Evolutionary conservation across 2,888 invertebrate species (phyloP).

Genomic region (Tridacna gigas): DNA sequence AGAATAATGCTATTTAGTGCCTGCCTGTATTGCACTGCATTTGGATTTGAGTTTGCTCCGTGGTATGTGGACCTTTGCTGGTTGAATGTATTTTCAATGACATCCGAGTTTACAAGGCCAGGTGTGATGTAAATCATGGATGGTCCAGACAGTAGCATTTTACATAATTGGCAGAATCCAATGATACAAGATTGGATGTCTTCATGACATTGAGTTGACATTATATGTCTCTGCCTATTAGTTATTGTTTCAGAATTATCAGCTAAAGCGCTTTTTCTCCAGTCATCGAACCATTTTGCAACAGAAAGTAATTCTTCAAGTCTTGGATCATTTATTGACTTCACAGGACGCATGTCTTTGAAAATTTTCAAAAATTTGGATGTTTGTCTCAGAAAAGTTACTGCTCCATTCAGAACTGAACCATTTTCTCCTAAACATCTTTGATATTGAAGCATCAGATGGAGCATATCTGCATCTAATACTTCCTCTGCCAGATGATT

Average conservation of each 20-base stretch:
- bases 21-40: constrained; percentile 27
- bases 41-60: constrained; percentile 33
- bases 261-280: too few relatives aligned
- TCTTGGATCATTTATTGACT: constrained; percentile 11
- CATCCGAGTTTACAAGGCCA: constrained; percentile 34
- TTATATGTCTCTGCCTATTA: background rate
- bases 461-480: constrained; percentile 41
- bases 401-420: constrained; percentile 29
- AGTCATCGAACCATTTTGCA: constrained; percentile 34
- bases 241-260: too few relatives aligned
- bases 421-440: constrained; percentile 36
- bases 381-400: constrained; percentile 42
- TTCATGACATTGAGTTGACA: constrained; percentile 25
- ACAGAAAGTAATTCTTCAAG: constrained; percentile 17
- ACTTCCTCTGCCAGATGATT: constrained; percentile 52
- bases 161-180: constrained; percentile 10
- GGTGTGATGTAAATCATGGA: constrained; percentile 30
- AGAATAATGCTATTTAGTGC: constrained; percentile 32
- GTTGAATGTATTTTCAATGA: constrained; percentile 27
- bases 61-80: constrained; percentile 25
- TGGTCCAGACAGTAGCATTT: background rate
- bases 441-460: constrained; percentile 38
- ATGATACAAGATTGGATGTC: constrained; percentile 16
- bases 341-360: constrained; percentile 14
- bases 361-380: constrained; percentile 36